Base-by-base conservation (phyloP, 2,797 vertebrate species). In the Sebastes alutus region DNA sequence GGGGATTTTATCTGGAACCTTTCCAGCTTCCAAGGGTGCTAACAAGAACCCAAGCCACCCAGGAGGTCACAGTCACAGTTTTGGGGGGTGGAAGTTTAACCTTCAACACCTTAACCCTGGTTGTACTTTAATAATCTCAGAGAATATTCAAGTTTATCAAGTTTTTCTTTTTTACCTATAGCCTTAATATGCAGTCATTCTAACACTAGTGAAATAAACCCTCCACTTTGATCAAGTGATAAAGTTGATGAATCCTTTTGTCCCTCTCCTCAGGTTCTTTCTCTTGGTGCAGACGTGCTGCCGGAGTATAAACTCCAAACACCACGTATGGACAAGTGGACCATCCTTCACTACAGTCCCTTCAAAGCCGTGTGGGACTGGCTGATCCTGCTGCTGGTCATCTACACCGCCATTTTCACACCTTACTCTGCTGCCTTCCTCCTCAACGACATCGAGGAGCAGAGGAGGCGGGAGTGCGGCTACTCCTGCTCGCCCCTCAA, bases 351-450 rank as follows among this genome's bases (percentile, higher is more conserved):
- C 96, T 99, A 99, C 87, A 99, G 99, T 81, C 99, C 99, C 65
- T 99, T 99, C 95, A 99, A 99, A 92, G 99, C 99, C 0, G 98
- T 99, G 65, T 99, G 99, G 99, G 99, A 99, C 91, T 99, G 99
- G 99, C 96, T 99, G 10, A 99, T 99, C 92, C 95, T 99, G 86
- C 94, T 99, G 76, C 85, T 99, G 72, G 99, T 99, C 87, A 99
- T 99, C 91, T 99, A 99, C 94, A 99, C 99, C 0, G 99, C 99
- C 90, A 99, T 99, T 71, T 99, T 99, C 94, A 99, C 98, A 0
- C 98, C 98, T 16, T 99, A 99, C 93, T 99, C 98, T 1, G 98
- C 98, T 38, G 98, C 98, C 90, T 99, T 99, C 93, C 97, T 99
- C 75, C 97, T 99, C 86, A 99, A 99, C 6, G 99, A 99, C 91